Base-by-base conservation (phyloP, 2,888 invertebrate genomes). In the Augiades crinisus region DNA sequence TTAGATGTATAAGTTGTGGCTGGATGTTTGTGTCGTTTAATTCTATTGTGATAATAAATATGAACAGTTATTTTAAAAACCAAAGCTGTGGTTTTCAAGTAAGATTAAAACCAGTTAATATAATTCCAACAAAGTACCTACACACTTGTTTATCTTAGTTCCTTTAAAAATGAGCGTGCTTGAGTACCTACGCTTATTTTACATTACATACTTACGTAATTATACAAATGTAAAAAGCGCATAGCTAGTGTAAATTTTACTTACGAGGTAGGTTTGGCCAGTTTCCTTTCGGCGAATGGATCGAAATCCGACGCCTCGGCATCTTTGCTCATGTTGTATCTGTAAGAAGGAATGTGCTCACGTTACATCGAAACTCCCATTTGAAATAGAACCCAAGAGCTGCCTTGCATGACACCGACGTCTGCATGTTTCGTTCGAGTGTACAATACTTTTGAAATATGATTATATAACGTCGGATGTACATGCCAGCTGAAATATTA, bases 211-310 rank as follows among this genome's bases (percentile, higher is more conserved):
- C 24, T 8, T 8, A 24, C 1, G 1, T 5, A 8, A 5, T 24
- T 24, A 8, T 8, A 5, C 8, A 8, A 8, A 8, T 24, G 24
- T 24, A 2, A 8, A 8, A 5, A 24, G 8, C 2, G n/a, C 3
- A 8, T 1, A 1, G 8, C 12, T 17, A 43, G 5, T 10, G 43
- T 21, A 13, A 16, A 54, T 54, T 22, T 37, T 70, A 92, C 95
- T 95, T 91, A 96, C 95, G 95, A 94, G 56, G 95, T 95, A 53
- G 95, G 95, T 80, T 94, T 95, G 40, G 92, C 92, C 66, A 93
- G 82, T 64, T 92, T 92, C 47, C 96, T 90, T 62, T 94, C 93
- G 37, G 90, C 78, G 76, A 96, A 96, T 0, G 96, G 96, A 82
- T 96, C 94, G 71, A 92, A 96, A 30, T 92, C 91, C 51, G 68